Conservation (phyloP, 2,888 invertebrate species). For the Apamea monoglypha region DNA sequence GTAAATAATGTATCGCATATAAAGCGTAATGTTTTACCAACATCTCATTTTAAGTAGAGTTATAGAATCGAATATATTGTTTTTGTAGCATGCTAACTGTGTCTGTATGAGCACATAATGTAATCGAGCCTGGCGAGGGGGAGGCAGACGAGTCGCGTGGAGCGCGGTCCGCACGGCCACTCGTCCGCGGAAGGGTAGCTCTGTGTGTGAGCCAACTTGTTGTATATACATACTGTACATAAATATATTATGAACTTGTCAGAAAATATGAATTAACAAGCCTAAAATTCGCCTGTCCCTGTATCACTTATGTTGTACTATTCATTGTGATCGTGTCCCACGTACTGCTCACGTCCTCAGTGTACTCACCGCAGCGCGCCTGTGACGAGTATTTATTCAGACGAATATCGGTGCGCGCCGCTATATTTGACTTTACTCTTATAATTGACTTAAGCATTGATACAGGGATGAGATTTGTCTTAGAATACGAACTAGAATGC, state of each 20-base stretch:
- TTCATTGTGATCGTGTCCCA: background rate
- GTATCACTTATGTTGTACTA: slow-evolving; percentile 31
- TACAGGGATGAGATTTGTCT: slow-evolving; percentile 57
- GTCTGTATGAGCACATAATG: slow-evolving; percentile 16
- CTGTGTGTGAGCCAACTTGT: slow-evolving; percentile 27
- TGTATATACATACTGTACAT: slow-evolving; percentile 57
- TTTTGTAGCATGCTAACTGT: slow-evolving; percentile 33
- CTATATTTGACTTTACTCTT: slow-evolving; percentile 3
- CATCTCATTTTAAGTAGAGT: slow-evolving; percentile 66
- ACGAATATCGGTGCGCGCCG: background rate
- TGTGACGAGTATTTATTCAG: background rate
- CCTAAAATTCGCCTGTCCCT: slow-evolving; percentile 37
- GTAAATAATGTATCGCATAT: slow-evolving; percentile 64
- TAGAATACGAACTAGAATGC: slow-evolving; percentile 42
- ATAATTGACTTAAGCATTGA: slow-evolving; percentile 44
- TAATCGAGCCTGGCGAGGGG: slow-evolving; percentile 1
- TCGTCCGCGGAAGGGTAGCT: slow-evolving; percentile 6
- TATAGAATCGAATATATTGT: slow-evolving; percentile 55
- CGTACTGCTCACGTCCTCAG: background rate
- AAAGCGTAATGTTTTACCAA: slow-evolving; percentile 52
- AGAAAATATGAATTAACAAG: slow-evolving; percentile 24
- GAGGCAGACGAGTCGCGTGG: background rate
- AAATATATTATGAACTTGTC: slow-evolving; percentile 39
- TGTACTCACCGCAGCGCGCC: background rate
- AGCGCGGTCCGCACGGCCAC: background rate